Evolutionary conservation across 2,888 invertebrate species (phyloP).

Genomic region (Epinotia bilunana): DNA sequence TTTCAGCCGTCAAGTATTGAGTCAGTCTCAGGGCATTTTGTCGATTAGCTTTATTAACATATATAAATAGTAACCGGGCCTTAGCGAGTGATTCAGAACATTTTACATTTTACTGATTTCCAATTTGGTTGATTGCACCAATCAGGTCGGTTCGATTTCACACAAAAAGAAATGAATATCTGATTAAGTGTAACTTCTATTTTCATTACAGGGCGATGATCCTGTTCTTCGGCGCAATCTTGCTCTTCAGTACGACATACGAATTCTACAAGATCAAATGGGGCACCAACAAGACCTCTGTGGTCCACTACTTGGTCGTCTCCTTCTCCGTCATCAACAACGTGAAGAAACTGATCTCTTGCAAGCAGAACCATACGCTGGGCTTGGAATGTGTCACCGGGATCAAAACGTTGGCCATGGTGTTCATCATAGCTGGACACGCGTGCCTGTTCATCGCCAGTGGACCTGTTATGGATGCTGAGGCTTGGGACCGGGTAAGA

Average conservation of each 20-base stretch:
- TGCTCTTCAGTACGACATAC: conserved; percentile 77
- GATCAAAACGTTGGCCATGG: conserved; percentile 88
- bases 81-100: too few relatives aligned
- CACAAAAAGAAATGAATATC: too few relatives aligned
- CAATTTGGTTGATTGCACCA: neutral
- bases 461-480: conserved; percentile 87
- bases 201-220: conserved; percentile 75
- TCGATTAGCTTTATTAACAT: too few relatives aligned
- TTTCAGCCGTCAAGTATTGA: too few relatives aligned
- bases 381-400: conserved; percentile 87
- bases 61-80: too few relatives aligned
- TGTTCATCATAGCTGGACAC: conserved; percentile 87
- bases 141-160: neutral
- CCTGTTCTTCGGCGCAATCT: conserved; percentile 71
- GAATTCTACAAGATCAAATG: conserved; percentile 72
- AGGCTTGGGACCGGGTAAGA: conserved; percentile 85
- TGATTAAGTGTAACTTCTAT: conserved; percentile 10
- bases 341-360: conserved; percentile 83
- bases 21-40: too few relatives aligned
- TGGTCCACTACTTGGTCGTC: conserved; percentile 63
- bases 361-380: conserved; percentile 82
- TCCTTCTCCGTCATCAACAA: conserved; percentile 86
- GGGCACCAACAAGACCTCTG: conserved; percentile 62
- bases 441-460: conserved; percentile 86
- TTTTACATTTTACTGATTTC: neutral